Evolutionary conservation across 2,888 invertebrate genomes (phyloP).

Genomic region (Xestia c-nigrum): DNA sequence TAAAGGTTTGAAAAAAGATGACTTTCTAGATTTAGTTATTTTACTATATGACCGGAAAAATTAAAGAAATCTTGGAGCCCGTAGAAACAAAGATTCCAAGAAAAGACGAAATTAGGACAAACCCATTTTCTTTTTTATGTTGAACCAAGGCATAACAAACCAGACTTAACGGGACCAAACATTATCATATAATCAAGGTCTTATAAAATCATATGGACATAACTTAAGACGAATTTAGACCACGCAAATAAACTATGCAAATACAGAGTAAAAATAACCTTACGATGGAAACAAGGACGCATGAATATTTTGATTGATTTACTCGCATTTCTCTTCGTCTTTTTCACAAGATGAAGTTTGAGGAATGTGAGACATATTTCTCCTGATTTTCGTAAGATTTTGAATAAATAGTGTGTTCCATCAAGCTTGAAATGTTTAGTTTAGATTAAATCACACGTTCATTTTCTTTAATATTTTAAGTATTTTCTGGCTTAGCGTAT

Average conservation of each 20-base stretch:
- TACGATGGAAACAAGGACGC: conserved; percentile 39
- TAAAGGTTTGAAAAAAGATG: neutral
- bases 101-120: neutral
- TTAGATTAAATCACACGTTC: neutral
- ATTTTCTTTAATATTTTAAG: neutral
- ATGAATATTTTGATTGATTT: conserved; percentile 60
- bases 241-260: conserved; percentile 50
- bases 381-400: conserved; percentile 1
- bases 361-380: conserved; percentile 15
- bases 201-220: conserved; percentile 54
- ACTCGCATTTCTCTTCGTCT: conserved; percentile 33
- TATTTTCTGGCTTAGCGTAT: neutral
- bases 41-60: neutral
- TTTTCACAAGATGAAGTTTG: conserved; percentile 8
- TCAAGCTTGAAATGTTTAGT: neutral
- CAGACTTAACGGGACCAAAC: conserved; percentile 36
- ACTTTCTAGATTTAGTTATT: neutral
- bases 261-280: conserved; percentile 51
- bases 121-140: conserved; percentile 10
- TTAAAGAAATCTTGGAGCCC: neutral
- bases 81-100: neutral
- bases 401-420: conserved; percentile 22
- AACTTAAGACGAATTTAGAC: conserved; percentile 53
- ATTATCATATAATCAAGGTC: conserved; percentile 57
- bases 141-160: neutral